Evolutionary conservation across 2,888 invertebrate genomes (phyloP).

Genomic region (Acronicta alni): DNA sequence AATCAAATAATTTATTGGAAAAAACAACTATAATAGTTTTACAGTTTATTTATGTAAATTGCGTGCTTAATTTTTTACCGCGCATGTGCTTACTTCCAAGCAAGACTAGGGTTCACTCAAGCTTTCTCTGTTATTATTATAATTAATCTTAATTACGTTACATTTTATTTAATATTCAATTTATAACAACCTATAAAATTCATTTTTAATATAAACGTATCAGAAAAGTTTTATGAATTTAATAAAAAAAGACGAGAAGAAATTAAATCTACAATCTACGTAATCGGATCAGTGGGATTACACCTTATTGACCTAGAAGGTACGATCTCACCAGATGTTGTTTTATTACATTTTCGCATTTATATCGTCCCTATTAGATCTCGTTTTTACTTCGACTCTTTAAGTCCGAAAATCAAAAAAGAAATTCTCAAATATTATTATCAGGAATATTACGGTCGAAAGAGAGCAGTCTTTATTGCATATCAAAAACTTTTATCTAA

Average conservation of each 20-base stretch:
- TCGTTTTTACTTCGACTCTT: too few species aligned
- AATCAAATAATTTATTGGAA: too few species aligned
- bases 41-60: too few species aligned
- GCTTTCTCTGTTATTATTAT: too few species aligned
- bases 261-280: conserved; percentile 40
- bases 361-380: conserved; percentile 19
- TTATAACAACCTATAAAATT: conserved; percentile 12
- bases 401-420: too few species aligned
- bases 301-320: conserved; percentile 33
- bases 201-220: conserved; percentile 28
- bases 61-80: too few species aligned
- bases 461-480: too few species aligned
- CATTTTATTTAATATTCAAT: conserved; percentile 9
- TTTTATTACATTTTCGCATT: conserved; percentile 37
- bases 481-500: too few species aligned
- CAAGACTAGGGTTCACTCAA: neutral
- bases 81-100: too few species aligned
- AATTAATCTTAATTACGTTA: conserved; percentile 3
- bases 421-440: too few species aligned
- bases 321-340: conserved; percentile 12
- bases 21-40: too few species aligned
- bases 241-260: conserved; percentile 35
- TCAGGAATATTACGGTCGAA: too few species aligned
- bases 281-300: conserved; percentile 51
- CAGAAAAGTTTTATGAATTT: conserved; percentile 37